Evolutionary conservation across 2,113 vertebrate genomes (phyloP).

Genomic region (Colius striatus): DNA sequence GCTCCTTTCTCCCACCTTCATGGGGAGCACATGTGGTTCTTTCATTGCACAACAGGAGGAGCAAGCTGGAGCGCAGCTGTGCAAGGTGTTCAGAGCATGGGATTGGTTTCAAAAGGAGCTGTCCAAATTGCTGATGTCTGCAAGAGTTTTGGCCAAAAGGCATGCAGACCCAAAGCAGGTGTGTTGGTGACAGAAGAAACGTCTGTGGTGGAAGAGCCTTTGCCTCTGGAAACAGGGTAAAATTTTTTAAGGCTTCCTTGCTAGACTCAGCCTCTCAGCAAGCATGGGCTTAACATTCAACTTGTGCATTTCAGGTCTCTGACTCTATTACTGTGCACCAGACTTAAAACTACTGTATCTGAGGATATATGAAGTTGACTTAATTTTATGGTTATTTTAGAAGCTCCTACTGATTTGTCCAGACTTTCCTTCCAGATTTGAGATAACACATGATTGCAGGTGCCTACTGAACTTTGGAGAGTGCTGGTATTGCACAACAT

Average conservation of each 20-base stretch:
- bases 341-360: not conserved
- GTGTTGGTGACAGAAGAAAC: accelerated
- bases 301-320: not conserved
- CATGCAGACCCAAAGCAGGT: accelerated
- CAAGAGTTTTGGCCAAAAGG: not conserved
- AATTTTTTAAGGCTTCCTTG: not conserved
- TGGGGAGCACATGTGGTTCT: accelerated
- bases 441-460: not conserved
- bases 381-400: not conserved
- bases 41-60: not conserved
- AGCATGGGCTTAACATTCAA: accelerated
- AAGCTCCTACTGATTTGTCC: not conserved
- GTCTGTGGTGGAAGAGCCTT: not conserved
- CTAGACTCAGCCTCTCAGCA: not conserved
- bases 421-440: not conserved
- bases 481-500: not conserved
- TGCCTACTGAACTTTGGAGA: not conserved
- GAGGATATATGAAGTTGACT: not conserved
- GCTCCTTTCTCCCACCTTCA: not conserved
- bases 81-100: not conserved
- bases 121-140: not conserved
- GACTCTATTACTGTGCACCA: not conserved
- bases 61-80: not conserved
- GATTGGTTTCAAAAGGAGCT: accelerated
- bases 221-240: not conserved